phyloP scores from a whole-genome alignment of 2,113 vertebrate species.

The Perca fluviatilis region DNA sequence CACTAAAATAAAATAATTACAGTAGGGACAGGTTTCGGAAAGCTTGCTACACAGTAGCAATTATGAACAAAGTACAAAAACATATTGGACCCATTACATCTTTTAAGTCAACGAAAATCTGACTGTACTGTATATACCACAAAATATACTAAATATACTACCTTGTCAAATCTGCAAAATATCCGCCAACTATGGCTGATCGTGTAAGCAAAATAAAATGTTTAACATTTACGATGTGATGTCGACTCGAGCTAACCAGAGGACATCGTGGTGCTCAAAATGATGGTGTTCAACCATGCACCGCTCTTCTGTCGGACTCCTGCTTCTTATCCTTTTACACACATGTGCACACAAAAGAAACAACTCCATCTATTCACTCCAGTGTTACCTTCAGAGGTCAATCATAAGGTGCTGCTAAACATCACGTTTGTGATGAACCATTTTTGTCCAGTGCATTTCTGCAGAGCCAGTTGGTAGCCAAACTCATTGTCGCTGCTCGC shows the following conservation, averaged over 20 bases:
- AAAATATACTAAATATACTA: conserved; percentile 75
- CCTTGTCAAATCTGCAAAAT: conserved; percentile 76
- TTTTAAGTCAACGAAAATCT: conserved; percentile 76
- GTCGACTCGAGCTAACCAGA: conserved; percentile 56
- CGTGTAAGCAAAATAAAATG: conserved; percentile 76
- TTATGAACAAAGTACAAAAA: conserved; percentile 74
- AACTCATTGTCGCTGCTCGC: conserved; percentile 93
- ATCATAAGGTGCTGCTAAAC: conserved; percentile 87
- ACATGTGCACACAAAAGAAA: conserved; percentile 30
- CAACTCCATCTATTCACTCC: conserved; percentile 32
- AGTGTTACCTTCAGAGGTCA: conserved; percentile 39
- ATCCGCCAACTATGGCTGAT: conserved; percentile 68
- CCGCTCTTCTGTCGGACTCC: conserved; percentile 12
- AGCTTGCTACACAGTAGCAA: conserved; percentile 98
- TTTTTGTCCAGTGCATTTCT: conserved; percentile 95
- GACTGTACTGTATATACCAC: conserved; percentile 73
- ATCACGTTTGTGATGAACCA: conserved; percentile 96
- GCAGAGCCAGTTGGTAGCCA: conserved; percentile 93
- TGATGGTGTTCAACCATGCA: conserved; percentile 43
- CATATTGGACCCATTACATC: conserved; percentile 64
- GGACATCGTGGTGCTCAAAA: conserved; percentile 70
- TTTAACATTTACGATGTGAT: conserved; percentile 83
- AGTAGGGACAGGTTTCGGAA: conserved; percentile 85
- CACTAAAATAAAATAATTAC: conserved; percentile 82
- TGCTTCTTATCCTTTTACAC: conserved; percentile 15